Base-by-base conservation (phyloP, 1,140 invertebrate species). In the Scaptomyza hsui region DNA sequence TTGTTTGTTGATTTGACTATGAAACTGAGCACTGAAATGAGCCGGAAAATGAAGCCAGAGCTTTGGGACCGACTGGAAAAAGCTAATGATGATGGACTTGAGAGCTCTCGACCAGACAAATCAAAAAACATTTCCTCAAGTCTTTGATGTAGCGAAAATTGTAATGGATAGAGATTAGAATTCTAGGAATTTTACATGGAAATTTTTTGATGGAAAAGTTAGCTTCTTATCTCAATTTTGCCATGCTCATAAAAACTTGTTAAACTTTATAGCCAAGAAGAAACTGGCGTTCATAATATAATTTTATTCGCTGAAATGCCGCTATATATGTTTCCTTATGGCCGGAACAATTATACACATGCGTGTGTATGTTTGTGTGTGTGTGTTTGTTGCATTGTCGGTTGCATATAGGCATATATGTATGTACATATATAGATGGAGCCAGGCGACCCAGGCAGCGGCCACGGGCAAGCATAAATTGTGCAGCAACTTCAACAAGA, bases 21-120 rank as follows among this genome's bases (percentile, higher is more conserved):
- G 57, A 59, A 65, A 55, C 41, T 55, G 70, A 59, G 41, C 64
- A 60, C 48, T 63, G 73, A 86, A 85, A 85, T 85, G 80, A 81
- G 52, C 68, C 67, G 77, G 77, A 85, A 85, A 86, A 85, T 85
- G 72, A 86, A 81, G 32, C 32, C 55, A 51, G 51, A 60, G 56
- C 48, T 57, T 42, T 51, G 32, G 53, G 59, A 60, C n/a, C n/a
- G n/a, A n/a, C n/a, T n/a, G n/a, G n/a, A n/a, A n/a, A n/a, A 18
- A 55, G 51, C 62, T 71, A 83, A 80, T 80, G 72, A 61, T 39
- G 26, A 47, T n/a, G 4, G 39, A 26, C 9, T 26, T 21, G 12
- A 37, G 32, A 37, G 32, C 32, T 37, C 32, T 37, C 32, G 12
- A 37, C 12, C 32, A 37, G 32, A 37, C 32, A 37, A 37, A 37